A percentile compares a stretch with the other conserved stretches of the same genome.
These are phyloP conservation scores for Carcina quercana DNA, from an alignment of 2,888 invertebrate genomes.

Conservation along the genomic window DNA sequence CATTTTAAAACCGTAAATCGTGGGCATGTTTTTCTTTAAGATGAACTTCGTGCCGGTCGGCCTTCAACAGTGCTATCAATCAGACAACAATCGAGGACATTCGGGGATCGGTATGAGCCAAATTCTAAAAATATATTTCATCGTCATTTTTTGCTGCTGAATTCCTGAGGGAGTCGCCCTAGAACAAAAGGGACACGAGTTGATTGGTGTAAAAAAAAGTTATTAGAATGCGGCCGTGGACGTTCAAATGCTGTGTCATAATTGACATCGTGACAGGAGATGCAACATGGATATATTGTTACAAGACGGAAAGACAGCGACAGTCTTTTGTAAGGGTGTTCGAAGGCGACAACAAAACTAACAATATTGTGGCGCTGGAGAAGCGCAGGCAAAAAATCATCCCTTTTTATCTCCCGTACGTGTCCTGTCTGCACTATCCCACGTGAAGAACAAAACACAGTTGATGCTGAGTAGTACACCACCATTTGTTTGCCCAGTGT, in stretches of 20 bases:
- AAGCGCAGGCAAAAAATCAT: constrained; percentile 3
- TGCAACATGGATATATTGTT: too few species aligned
- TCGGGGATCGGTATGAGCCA: constrained; percentile 1
- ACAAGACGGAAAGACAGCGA: constrained; percentile 2
- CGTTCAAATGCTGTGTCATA: constrained; percentile 4
- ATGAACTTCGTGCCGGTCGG: too few species aligned
- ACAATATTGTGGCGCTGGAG: constrained; percentile 5
- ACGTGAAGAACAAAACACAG: constrained; percentile 6
- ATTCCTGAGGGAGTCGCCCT: too few species aligned
- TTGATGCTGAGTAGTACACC: constrained; percentile 7
- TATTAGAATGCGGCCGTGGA: constrained; percentile 1
- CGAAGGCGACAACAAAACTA: constrained; percentile 2
- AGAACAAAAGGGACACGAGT: too few species aligned
- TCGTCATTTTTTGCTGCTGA: too few species aligned
- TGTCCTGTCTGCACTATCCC: constrained; percentile 3
- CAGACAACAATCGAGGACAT: too few species aligned
- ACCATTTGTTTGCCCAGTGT: constrained; percentile 6
- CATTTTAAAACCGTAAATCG: too few species aligned
- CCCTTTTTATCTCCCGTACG: constrained; percentile 3
- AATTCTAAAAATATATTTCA: too few species aligned
- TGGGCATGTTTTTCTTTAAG: too few species aligned
- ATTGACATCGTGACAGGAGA: constrained; percentile 3
- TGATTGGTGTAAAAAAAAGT: constrained; percentile 1
- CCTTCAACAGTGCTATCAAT: too few species aligned
- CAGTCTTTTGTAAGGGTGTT: constrained; percentile 4